Evolutionary conservation across 2,113 vertebrate species (phyloP).

Genomic region (Semicossyphus pulcher): DNA sequence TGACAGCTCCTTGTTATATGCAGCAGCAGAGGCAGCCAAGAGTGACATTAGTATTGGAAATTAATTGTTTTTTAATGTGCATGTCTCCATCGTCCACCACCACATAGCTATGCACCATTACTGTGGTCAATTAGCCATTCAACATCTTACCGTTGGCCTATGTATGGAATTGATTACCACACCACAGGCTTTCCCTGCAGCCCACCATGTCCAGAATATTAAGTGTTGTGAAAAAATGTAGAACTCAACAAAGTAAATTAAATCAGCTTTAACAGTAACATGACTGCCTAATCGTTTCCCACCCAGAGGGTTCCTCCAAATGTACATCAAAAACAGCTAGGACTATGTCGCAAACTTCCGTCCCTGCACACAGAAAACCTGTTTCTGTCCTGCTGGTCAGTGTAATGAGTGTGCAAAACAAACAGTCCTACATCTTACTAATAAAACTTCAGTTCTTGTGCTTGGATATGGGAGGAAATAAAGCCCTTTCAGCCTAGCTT

Average conservation of each 20-base stretch:
- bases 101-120: constrained; percentile 80
- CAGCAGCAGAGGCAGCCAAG: constrained; percentile 71
- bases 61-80: constrained; percentile 86
- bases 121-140: constrained; percentile 83
- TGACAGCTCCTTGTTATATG: constrained; percentile 80
- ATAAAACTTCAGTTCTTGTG: constrained; percentile 41
- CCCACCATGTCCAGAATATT: constrained; percentile 71
- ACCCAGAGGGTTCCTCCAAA: constrained; percentile 13
- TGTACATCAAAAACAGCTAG: constrained; percentile 25
- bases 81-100: constrained; percentile 72
- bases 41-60: constrained; percentile 81
- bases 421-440: constrained; percentile 41
- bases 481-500: constrained; percentile 39
- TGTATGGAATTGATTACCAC: constrained; percentile 80
- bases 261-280: constrained; percentile 54
- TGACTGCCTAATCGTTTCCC: constrained; percentile 41
- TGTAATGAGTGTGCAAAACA: constrained; percentile 45
- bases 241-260: constrained; percentile 42
- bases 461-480: constrained; percentile 44
- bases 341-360: constrained; percentile 3
- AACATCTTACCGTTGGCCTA: constrained; percentile 70
- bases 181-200: constrained; percentile 64
- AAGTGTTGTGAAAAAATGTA: constrained; percentile 49
- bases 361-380: background rate
- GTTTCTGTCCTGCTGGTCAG: constrained; percentile 26